These are phyloP conservation scores for Bos indicus DNA, from an alignment of 2,113 vertebrate species.

Conservation along the genomic window DNA sequence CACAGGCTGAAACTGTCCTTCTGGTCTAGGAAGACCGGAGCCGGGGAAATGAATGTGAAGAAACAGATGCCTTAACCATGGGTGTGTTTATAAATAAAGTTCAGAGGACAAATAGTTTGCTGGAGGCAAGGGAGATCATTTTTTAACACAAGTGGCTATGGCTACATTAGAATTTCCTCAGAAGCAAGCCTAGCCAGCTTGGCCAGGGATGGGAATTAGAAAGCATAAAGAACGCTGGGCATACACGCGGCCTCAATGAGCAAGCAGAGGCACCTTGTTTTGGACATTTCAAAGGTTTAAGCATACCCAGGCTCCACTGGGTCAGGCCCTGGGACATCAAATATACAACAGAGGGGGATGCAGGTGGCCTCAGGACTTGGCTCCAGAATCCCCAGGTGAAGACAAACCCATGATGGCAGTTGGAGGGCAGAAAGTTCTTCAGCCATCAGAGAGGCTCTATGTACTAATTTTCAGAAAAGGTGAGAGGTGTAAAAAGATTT, in stretches of 20 bases:
- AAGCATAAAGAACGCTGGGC: background rate
- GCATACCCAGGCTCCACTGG: background rate
- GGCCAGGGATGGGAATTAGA: slow-evolving; percentile 5
- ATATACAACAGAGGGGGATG: background rate
- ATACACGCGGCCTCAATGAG: background rate
- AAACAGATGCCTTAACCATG: slow-evolving; percentile 44
- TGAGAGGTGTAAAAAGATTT: background rate
- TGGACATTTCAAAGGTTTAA: background rate
- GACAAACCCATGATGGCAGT: background rate
- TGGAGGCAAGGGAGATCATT: slow-evolving; percentile 8
- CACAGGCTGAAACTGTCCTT: slow-evolving; percentile 10
- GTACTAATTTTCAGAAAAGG: background rate
- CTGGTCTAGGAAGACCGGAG: background rate
- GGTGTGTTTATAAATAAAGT: slow-evolving; percentile 61
- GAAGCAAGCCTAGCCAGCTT: background rate
- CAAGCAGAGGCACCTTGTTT: background rate
- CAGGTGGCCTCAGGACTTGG: background rate
- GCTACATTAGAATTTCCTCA: slow-evolving; percentile 15
- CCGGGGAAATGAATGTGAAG: slow-evolving; percentile 40
- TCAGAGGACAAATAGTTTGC: slow-evolving; percentile 64
- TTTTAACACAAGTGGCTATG: slow-evolving; percentile 31
- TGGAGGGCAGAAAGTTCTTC: background rate
- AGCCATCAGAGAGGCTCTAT: background rate
- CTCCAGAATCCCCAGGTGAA: background rate
- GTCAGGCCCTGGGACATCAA: background rate